A percentile compares a stretch with the other conserved stretches of the same genome.
phyloP scores from a whole-genome alignment of 1,140 invertebrate species.

The Lethrus apterus region DNA sequence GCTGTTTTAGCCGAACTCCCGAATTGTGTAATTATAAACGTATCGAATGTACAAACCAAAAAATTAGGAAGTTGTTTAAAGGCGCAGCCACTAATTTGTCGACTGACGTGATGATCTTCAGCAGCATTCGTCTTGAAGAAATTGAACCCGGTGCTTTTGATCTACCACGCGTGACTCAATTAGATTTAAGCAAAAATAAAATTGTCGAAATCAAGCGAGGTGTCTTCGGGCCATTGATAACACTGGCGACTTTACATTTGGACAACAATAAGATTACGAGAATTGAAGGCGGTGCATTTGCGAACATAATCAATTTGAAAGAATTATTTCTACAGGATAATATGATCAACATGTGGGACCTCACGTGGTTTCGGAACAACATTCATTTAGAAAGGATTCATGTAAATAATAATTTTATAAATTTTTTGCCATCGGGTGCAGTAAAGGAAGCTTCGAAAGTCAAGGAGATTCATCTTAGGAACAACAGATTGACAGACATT shows the following conservation, averaged over 20 bases:
- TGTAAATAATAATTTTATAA: background rate
- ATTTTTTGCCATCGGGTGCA: background rate
- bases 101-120: background rate
- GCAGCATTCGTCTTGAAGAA: background rate
- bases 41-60: no score
- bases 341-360: background rate
- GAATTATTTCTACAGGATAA: background rate
- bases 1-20: no score
- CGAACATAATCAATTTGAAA: background rate
- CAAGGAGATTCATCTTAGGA: background rate
- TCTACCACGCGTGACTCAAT: background rate
- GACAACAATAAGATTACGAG: background rate
- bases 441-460: background rate
- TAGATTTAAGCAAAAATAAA: background rate
- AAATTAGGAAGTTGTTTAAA: background rate
- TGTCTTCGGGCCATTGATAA: background rate
- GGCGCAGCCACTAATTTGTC: background rate
- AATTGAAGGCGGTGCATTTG: background rate
- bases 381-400: background rate
- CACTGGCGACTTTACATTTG: background rate
- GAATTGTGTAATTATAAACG: no score
- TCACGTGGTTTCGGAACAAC: background rate
- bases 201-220: background rate
- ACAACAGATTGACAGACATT: background rate
- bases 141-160: constrained; percentile 1